Percentiles rank a stretch among this genome's conserved stretches.
phyloP scores from a whole-genome alignment of 2,113 vertebrate species.

The Andinoacara biseriatus region DNA sequence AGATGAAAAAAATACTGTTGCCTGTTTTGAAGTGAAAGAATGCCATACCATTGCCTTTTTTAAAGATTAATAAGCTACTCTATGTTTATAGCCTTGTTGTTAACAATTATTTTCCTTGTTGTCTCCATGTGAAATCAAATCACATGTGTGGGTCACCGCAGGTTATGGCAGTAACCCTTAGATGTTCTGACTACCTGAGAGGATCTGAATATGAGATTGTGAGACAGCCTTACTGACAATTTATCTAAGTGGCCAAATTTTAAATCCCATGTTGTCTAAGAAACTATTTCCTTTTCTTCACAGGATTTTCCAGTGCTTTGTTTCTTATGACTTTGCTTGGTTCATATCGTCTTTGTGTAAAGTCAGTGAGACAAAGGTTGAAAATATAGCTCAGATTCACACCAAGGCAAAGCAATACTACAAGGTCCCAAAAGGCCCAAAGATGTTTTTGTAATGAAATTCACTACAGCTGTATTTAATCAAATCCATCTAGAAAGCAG shows the following conservation, averaged over 20 bases:
- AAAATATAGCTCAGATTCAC: not conserved
- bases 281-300: not conserved
- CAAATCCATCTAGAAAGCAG: not conserved
- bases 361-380: not conserved
- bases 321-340: not conserved
- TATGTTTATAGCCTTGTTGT: not conserved
- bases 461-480: not conserved
- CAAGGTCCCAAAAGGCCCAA: not conserved
- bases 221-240: not conserved
- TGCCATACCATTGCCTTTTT: not conserved
- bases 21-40: not conserved
- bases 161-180: not conserved
- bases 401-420: not conserved
- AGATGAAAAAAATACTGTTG: not conserved
- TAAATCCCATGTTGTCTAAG: not conserved
- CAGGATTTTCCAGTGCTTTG: not conserved
- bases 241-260: not conserved
- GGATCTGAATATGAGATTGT: not conserved
- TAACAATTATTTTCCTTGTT: not conserved
- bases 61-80: not conserved
- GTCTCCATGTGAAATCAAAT: not conserved
- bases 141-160: not conserved
- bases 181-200: not conserved
- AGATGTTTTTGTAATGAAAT: too few species aligned
- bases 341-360: not conserved